Base-by-base conservation (phyloP, 1,140 invertebrate species). In the Drosophila littoralis region DNA sequence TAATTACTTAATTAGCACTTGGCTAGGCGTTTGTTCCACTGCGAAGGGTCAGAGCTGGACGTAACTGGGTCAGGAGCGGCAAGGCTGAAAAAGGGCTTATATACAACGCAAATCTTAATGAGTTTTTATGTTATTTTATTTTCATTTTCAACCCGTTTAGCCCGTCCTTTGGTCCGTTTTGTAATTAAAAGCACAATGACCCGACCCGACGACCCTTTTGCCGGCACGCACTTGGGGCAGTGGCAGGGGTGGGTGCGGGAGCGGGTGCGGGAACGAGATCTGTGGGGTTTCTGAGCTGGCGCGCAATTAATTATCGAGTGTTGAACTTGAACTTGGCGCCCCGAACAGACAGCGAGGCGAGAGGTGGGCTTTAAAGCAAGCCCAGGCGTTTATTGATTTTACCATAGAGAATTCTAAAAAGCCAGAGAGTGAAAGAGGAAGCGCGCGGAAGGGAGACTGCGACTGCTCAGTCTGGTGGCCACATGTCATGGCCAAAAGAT, bases 171-270 rank as follows among this genome's bases (percentile, higher is more conserved):
- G 52, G 32, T 72, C 60, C 60, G 69, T 58, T 79, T 83, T 83
- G 65, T 88, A 86, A 86, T 86, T 86, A 86, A 86, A 83, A 88
- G 83, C 84, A 88, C 83, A 89, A 88, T 88, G 83, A 88, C 81
- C 81, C 81, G 64, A 13, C 8, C 40, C 32, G 67, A n/a, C 80
- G 45, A 77, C 75, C 82, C 80, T 86, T 79, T 51, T 51, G 40
- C 52, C 43, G 65, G 43, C 79, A 86, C 82, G 82, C 82, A 86
- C 76, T 69, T 58, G 38, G 35, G 13, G 40, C 3, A 5, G 10
- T 17, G 17, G 36, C 6, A 7, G 50, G 10, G 32, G 38, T 3
- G n/a, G 17, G 12, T 22, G 33, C 36, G 8, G 17, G 13, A 15
- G 38, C 5, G 7, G 40, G 36, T 12, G 32, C n/a, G 2, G 32